A percentile compares a stretch with the other conserved stretches of the same genome.
phyloP scores from a whole-genome alignment of 1,140 invertebrate species.

The Propsilocerus akamusi region DNA sequence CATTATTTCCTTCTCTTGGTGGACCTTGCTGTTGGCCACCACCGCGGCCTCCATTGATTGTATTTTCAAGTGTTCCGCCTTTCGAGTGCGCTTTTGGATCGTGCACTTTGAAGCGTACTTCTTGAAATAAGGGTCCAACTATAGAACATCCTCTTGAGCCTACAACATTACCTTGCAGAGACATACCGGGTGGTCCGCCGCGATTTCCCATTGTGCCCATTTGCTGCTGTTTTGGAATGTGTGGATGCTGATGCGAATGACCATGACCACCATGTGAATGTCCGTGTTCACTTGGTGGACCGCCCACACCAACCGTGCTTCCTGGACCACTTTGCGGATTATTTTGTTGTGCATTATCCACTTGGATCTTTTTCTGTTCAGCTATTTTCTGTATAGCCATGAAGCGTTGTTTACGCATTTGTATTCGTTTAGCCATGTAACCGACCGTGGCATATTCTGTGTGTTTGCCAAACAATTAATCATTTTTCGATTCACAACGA shows the following conservation, averaged over 20 bases:
- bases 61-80: constrained; percentile 75
- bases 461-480: constrained; percentile 2
- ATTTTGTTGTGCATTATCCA: constrained; percentile 34
- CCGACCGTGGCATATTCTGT: constrained; percentile 87
- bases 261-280: constrained; percentile 25
- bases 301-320: constrained; percentile 32
- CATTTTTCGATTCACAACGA: not conserved
- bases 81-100: constrained; percentile 83
- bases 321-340: constrained; percentile 33
- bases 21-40: constrained; percentile 38
- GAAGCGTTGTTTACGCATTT: constrained; percentile 83
- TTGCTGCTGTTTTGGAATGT: constrained; percentile 26
- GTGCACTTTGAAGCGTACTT: constrained; percentile 85
- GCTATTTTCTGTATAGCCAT: constrained; percentile 74
- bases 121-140: constrained; percentile 67
- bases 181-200: not conserved
- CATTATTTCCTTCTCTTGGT: constrained; percentile 23
- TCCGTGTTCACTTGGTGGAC: constrained; percentile 25
- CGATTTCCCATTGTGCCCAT: constrained; percentile 10
- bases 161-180: constrained; percentile 11
- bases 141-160: constrained; percentile 36
- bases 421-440: constrained; percentile 88
- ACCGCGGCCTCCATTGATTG: constrained; percentile 58
- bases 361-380: constrained; percentile 66
- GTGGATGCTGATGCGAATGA: constrained; percentile 25